Evolutionary conservation across 2,113 vertebrate species (phyloP).

Genomic region (Ibidorhyncha struthersii): DNA sequence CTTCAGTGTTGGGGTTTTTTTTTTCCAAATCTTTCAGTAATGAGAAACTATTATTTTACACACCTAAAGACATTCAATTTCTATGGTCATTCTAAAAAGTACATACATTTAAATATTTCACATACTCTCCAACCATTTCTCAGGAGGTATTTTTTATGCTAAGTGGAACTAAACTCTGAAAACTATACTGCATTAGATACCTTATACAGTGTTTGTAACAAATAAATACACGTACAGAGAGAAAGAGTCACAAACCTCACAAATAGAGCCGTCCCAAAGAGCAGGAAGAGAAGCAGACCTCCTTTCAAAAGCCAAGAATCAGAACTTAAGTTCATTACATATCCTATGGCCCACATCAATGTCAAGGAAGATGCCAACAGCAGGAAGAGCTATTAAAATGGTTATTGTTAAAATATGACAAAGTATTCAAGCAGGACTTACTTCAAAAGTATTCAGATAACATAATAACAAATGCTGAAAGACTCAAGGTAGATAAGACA

Average conservation of each 20-base stretch:
- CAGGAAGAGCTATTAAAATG: constrained; percentile 73
- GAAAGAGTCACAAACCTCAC: constrained; percentile 80
- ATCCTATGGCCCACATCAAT: constrained; percentile 83
- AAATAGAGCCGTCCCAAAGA: constrained; percentile 78
- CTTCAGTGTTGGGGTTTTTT: no score
- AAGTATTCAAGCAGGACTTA: background rate
- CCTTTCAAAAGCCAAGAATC: constrained; percentile 97
- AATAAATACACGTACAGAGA: background rate
- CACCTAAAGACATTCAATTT: background rate
- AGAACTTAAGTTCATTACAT: constrained; percentile 82
- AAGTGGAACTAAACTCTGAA: background rate
- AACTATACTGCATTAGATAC: background rate
- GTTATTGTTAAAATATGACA: background rate
- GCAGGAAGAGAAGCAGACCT: constrained; percentile 80
- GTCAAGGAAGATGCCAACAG: constrained; percentile 76
- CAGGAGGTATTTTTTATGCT: background rate
- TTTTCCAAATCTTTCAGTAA: background rate
- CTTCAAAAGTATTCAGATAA: background rate
- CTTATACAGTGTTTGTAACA: background rate
- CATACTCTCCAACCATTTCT: background rate
- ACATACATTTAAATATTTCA: background rate
- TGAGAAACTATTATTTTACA: background rate
- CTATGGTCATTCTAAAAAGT: background rate
- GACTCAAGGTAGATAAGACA: background rate
- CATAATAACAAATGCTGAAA: background rate